phyloP scores from a whole-genome alignment of 2,113 vertebrate species.

The Electrona antarctica region DNA sequence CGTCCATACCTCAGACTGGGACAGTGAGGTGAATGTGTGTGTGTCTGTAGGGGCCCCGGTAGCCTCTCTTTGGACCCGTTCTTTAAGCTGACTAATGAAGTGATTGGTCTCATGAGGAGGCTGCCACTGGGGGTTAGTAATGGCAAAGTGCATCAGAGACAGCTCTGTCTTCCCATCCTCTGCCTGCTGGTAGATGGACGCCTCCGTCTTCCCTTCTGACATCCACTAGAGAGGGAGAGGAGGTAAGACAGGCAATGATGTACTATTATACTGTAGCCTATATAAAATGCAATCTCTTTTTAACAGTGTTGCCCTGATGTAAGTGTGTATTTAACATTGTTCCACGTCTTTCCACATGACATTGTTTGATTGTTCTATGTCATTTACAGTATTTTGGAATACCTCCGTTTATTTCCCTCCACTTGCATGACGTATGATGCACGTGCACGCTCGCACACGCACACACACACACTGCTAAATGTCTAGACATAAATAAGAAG shows the following conservation, averaged over 20 bases:
- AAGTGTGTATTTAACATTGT: neutral
- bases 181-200: conserved; percentile 97
- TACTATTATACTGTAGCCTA: no score
- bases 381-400: no score
- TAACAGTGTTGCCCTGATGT: neutral
- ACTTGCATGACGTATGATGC: no score
- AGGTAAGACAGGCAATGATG: neutral
- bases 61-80: conserved; percentile 91
- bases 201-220: conserved; percentile 94
- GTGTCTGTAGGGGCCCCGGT: conserved; percentile 80
- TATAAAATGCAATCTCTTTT: neutral
- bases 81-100: conserved; percentile 95
- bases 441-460: no score
- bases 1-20: conserved; percentile 85
- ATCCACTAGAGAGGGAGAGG: conserved; percentile 84
- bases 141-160: conserved; percentile 98
- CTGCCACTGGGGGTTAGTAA: conserved; percentile 98
- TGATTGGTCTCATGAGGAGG: conserved; percentile 93
- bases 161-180: conserved; percentile 97
- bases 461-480: no score
- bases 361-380: no score
- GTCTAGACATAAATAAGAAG: no score
- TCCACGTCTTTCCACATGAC: no score
- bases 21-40: conserved; percentile 85
- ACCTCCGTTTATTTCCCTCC: no score